Percentiles rank a stretch among this genome's conserved stretches.
Evolutionary conservation across 2,888 invertebrate species (phyloP).

Genomic region (Tetropium fuscum): DNA sequence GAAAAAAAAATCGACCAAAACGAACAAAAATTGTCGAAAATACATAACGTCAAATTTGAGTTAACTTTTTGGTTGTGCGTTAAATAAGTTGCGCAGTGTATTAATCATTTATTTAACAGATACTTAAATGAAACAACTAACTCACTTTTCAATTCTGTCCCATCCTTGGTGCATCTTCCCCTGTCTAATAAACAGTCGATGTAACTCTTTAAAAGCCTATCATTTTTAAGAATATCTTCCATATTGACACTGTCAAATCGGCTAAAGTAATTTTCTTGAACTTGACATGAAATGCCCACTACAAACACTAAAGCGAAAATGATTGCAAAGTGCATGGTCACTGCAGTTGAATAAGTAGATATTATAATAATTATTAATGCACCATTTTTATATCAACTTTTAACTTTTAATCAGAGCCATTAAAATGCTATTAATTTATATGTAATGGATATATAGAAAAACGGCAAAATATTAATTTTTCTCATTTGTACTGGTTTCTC

Average conservation of each 20-base stretch:
- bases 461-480: too few relatives aligned
- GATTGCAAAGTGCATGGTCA: neutral
- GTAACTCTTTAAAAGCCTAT: slow-evolving; percentile 12
- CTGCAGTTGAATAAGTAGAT: neutral
- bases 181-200: slow-evolving; percentile 7
- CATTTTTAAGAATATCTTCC: slow-evolving; percentile 9
- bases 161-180: slow-evolving; percentile 2
- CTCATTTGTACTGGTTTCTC: too few relatives aligned
- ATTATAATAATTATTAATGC: neutral
- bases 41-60: too few relatives aligned
- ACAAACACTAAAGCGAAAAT: neutral
- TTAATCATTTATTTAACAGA: too few relatives aligned
- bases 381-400: neutral
- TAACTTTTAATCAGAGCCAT: neutral
- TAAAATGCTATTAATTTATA: too few relatives aligned
- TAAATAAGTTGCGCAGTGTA: too few relatives aligned
- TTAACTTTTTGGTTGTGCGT: too few relatives aligned
- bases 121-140: neutral
- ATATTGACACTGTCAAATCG: slow-evolving; percentile 7
- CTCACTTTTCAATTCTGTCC: slow-evolving; percentile 9
- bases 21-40: too few relatives aligned
- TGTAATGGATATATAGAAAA: too few relatives aligned
- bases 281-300: neutral
- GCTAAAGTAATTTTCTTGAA: neutral
- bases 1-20: too few relatives aligned